These are phyloP conservation scores for Actenoides hombroni DNA, from an alignment of 2,113 vertebrate species.

Conservation along the genomic window DNA sequence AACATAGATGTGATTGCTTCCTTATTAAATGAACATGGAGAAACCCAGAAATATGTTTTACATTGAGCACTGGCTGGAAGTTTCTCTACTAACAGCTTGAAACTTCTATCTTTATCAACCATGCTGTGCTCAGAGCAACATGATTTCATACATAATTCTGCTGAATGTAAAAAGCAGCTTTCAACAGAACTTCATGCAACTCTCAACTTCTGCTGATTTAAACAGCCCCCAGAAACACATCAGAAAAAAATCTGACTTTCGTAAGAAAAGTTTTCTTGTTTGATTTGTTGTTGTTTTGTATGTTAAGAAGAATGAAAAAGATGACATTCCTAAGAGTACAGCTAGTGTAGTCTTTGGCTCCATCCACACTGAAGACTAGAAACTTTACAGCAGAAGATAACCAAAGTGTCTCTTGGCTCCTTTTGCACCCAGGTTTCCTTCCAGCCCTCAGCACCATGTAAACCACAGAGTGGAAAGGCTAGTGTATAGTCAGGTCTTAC, in stretches of 20 bases:
- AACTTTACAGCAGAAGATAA: neutral
- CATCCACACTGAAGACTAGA: neutral
- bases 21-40: neutral
- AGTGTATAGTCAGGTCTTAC: neutral
- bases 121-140: neutral
- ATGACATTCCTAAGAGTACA: neutral
- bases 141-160: neutral
- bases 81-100: neutral
- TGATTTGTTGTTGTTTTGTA: neutral
- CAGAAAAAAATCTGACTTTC: neutral
- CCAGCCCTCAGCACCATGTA: neutral
- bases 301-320: neutral
- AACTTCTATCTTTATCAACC: neutral
- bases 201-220: neutral
- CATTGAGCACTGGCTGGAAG: neutral
- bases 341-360: neutral
- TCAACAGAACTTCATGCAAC: neutral
- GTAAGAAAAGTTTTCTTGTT: neutral
- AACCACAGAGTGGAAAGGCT: neutral
- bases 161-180: neutral
- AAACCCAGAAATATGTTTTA: neutral
- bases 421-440: neutral
- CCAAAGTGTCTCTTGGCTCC: neutral
- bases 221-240: accelerated
- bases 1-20: neutral